A percentile compares a stretch with the other conserved stretches of the same genome.
phyloP scores from a whole-genome alignment of 2,797 vertebrate genomes.

The Euthynnus affinis region DNA sequence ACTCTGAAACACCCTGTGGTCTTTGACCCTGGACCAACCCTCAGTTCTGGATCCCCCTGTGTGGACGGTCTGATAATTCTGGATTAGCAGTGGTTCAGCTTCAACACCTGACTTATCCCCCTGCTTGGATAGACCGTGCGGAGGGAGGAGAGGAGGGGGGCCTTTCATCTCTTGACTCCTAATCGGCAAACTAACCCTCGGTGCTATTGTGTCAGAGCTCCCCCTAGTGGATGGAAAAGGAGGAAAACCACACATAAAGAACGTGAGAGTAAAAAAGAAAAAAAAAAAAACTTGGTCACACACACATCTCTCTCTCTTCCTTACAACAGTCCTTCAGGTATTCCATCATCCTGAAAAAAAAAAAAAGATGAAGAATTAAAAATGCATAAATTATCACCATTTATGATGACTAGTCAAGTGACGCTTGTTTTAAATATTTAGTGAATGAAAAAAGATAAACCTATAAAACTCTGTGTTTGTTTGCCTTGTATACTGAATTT shows the following conservation, averaged over 20 bases:
- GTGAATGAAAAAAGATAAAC: conserved; percentile 85
- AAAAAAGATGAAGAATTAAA: conserved; percentile 66
- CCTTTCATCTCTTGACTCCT: conserved; percentile 56
- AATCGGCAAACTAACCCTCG: conserved; percentile 67
- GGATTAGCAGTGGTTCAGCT: conserved; percentile 43
- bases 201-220: conserved; percentile 83
- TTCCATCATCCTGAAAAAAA: conserved; percentile 70
- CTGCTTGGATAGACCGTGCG: conserved; percentile 45
- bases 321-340: conserved; percentile 78
- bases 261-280: conserved; percentile 8
- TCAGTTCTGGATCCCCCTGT: conserved; percentile 37
- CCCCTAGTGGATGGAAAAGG: conserved; percentile 71
- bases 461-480: conserved; percentile 86
- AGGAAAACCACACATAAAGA: conserved; percentile 40
- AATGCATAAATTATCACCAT: conserved; percentile 75
- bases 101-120: conserved; percentile 45
- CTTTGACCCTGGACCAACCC: conserved; percentile 14
- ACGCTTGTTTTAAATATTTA: conserved; percentile 89
- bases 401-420: conserved; percentile 82
- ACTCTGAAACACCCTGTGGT: conserved; percentile 32
- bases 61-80: conserved; percentile 29
- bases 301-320: conserved; percentile 44
- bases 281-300: conserved; percentile 37
- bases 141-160: conserved; percentile 20
- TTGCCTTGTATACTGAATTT: conserved; percentile 86